A percentile compares a stretch with the other conserved stretches of the same genome.
Conservation (phyloP, 2,113 vertebrate genomes). For the Nothobranchius kuhntae region DNA sequence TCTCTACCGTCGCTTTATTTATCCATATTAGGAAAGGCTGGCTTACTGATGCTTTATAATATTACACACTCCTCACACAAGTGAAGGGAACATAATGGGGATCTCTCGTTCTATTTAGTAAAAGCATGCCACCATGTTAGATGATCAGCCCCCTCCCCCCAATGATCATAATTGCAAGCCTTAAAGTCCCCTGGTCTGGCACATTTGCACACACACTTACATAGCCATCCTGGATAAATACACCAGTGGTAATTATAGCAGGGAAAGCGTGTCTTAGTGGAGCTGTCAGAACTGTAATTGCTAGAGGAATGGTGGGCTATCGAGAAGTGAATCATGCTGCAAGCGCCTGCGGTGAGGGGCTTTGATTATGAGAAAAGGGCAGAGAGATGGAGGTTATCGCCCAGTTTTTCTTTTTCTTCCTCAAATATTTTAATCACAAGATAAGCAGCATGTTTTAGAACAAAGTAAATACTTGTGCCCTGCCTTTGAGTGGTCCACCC, state of each 20-base stretch:
- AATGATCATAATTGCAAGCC: slow-evolving; percentile 72
- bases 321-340: slow-evolving; percentile 71
- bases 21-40: slow-evolving; percentile 19
- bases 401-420: slow-evolving; percentile 34
- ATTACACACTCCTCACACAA: slow-evolving; percentile 23
- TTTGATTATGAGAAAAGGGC: slow-evolving; percentile 77
- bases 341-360: slow-evolving; percentile 63
- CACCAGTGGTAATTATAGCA: slow-evolving; percentile 77
- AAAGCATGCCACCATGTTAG: slow-evolving; percentile 69
- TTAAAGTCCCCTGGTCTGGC: slow-evolving; percentile 45
- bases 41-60: slow-evolving; percentile 37
- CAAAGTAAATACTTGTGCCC: slow-evolving; percentile 52
- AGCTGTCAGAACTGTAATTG: slow-evolving; percentile 82
- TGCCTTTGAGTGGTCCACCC: slow-evolving; percentile 23
- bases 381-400: slow-evolving; percentile 71
- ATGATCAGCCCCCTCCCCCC: slow-evolving; percentile 57
- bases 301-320: slow-evolving; percentile 78
- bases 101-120: slow-evolving; percentile 62
- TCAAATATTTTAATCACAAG: slow-evolving; percentile 50
- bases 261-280: slow-evolving; percentile 70
- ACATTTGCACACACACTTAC: slow-evolving; percentile 48
- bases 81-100: slow-evolving; percentile 55
- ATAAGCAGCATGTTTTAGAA: slow-evolving; percentile 54
- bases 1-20: not conserved
- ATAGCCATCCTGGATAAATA: slow-evolving; percentile 74